Conservation (phyloP, 2,113 vertebrate genomes). For the Cromileptes altivelis region DNA sequence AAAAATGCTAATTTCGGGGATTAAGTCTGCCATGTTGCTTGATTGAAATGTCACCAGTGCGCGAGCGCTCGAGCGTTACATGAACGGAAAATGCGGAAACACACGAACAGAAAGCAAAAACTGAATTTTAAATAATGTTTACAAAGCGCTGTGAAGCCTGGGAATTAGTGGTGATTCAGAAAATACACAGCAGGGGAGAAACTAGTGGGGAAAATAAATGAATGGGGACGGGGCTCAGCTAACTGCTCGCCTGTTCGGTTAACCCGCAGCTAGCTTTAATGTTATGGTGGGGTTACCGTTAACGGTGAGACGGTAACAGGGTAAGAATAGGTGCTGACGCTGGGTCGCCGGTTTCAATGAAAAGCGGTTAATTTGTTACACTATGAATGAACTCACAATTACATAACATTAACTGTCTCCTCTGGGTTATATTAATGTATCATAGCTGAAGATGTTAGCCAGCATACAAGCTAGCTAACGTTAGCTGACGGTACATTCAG, state of each 20-base stretch:
- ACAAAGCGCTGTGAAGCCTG: fast-evolving
- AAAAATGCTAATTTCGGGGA: constrained; percentile 2
- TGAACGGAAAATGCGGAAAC: constrained; percentile 22
- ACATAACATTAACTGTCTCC: too few species aligned
- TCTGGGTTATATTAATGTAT: background rate
- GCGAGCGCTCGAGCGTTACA: background rate
- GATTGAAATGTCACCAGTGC: background rate
- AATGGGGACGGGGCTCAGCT: constrained; percentile 54
- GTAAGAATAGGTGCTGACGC: background rate
- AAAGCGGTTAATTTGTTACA: background rate
- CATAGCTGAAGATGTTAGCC: constrained; percentile 37
- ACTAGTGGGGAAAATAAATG: constrained; percentile 28
- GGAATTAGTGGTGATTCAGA: fast-evolving
- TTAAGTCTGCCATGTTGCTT: background rate
- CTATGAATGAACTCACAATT: background rate
- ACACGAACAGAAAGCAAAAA: constrained; percentile 10
- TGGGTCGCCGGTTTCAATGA: background rate
- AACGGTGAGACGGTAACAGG: constrained; percentile 20
- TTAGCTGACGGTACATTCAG: constrained; percentile 51
- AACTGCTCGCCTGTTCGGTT: constrained; percentile 14
- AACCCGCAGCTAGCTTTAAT: constrained; percentile 44
- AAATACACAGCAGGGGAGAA: background rate
- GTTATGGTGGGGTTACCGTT: constrained; percentile 29
- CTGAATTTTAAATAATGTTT: too few species aligned
- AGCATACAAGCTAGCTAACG: constrained; percentile 61